A percentile compares a stretch with the other conserved stretches of the same genome.
Conservation (phyloP, 2,888 invertebrate genomes). For the Athalia cordata region DNA sequence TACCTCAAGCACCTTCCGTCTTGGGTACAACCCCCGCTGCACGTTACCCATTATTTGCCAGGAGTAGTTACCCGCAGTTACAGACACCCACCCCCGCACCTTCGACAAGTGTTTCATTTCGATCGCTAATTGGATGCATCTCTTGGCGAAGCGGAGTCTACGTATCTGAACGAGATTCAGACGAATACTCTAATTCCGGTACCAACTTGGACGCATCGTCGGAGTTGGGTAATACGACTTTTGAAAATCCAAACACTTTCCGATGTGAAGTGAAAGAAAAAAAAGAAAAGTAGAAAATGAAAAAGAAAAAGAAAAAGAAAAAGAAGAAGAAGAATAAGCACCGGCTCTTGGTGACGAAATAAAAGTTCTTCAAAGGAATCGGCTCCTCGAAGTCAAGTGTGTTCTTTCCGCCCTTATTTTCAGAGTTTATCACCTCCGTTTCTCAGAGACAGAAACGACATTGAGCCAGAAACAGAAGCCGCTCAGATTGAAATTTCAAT, state of each 20-base stretch:
- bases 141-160: background rate
- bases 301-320: too few species aligned
- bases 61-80: background rate
- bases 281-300: background rate
- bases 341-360: background rate
- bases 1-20: slow-evolving; percentile 12
- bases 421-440: background rate
- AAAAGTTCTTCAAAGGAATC: background rate
- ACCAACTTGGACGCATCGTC: too few species aligned
- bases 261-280: background rate
- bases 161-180: background rate
- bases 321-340: background rate
- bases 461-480: background rate
- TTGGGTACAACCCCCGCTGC: background rate
- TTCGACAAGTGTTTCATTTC: background rate
- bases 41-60: slow-evolving; percentile 5
- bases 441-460: background rate
- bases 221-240: too few species aligned
- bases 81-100: background rate
- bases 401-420: background rate
- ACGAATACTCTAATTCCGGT: too few species aligned
- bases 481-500: background rate
- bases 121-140: slow-evolving; percentile 28
- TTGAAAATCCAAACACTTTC: too few species aligned
- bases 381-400: slow-evolving; percentile 13